Evolutionary conservation across 2,888 invertebrate species (phyloP).

Genomic region (Epinotia nisella): DNA sequence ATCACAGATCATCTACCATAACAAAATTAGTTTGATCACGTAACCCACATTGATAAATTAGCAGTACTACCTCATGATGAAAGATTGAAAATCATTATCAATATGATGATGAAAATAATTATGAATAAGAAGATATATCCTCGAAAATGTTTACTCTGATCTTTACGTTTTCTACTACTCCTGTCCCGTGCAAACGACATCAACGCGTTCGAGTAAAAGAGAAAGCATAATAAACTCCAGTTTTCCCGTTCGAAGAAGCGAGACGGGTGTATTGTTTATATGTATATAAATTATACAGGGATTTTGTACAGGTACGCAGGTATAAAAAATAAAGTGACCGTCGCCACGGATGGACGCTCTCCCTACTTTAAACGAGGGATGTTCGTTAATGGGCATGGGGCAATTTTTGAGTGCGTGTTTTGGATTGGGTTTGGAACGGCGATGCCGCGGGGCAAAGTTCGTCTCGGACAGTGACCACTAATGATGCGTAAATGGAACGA

Average conservation of each 20-base stretch:
- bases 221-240: constrained; percentile 56
- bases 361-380: constrained; percentile 76
- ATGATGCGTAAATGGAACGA: constrained; percentile 74
- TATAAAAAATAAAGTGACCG: constrained; percentile 58
- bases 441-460: constrained; percentile 66
- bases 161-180: constrained; percentile 59
- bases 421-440: constrained; percentile 53
- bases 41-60: background rate
- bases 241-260: constrained; percentile 66
- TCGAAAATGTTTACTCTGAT: constrained; percentile 47
- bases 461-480: constrained; percentile 73
- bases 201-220: constrained; percentile 72
- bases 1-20: background rate
- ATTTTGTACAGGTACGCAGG: constrained; percentile 77
- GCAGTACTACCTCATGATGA: background rate
- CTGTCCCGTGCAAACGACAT: constrained; percentile 75
- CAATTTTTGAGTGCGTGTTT: constrained; percentile 67
- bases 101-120: too few species aligned
- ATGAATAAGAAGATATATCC: background rate
- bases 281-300: constrained; percentile 73
- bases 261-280: constrained; percentile 72
- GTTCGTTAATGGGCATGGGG: constrained; percentile 60
- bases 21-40: background rate
- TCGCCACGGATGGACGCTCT: constrained; percentile 77
- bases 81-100: background rate